Evolutionary conservation across 2,113 vertebrate species (phyloP), one percentile per base, ranked within the genome.

Genomic region (Zosterops pallidus): DNA sequence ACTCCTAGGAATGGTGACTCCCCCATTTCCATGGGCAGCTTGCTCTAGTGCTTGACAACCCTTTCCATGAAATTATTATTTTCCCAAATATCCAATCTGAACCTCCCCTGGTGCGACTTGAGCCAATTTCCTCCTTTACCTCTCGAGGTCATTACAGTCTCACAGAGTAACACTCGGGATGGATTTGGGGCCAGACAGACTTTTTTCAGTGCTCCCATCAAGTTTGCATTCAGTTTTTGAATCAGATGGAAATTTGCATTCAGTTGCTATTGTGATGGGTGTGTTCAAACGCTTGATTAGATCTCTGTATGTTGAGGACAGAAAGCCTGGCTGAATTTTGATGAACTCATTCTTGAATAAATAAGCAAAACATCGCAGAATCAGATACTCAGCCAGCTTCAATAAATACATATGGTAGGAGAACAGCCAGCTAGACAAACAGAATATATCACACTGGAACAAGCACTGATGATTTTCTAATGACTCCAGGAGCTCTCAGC

Each of bases 351-450:
- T 94, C 86, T 84, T 86, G 91, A 96, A 90, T 84, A 96, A 95
- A 95, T 79, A 95, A 93, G 88, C 72, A 92, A 94, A 93, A 81
- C 67, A 86, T 80, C 83, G 71, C 25, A 26, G 69, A 93, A 37
- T 41, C 68, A 92, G 90, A 89, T 82, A 41, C 86, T 86, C 88
- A 92, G 94, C 69, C 88, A 92, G 90, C 76, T 90, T 95, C 94
- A 88, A 89, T 83, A 96, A 95, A 90, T 86, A 94, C 85, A 84
- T 92, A 92, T 60, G 88, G 85, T 83, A 90, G 83, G 85, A 90
- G 86, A 90, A 29, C 80, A 94, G 85, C 76, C 85, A 94, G 76
- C 85, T 86, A 94, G 64, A 83, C 88, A 96, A 96, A 95, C 92
- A 92, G 76, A 89, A 94, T 68, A 41, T 60, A 96, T 92, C 90